These are phyloP conservation scores for Pseudomugil tenellus DNA, from an alignment of 2,797 vertebrate genomes.

Conservation along the genomic window DNA sequence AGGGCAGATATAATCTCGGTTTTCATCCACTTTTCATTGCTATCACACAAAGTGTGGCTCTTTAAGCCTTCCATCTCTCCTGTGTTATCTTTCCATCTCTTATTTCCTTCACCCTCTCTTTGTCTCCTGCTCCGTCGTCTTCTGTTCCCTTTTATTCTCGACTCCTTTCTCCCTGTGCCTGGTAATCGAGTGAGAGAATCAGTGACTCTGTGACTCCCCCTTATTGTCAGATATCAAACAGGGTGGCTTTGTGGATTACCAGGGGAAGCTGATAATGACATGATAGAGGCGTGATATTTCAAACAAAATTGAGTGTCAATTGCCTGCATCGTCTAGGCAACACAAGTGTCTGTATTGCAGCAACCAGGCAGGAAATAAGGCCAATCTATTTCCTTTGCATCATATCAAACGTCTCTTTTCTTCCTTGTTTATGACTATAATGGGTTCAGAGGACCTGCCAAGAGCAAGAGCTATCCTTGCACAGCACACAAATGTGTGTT, in stretches of 20 bases:
- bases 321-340: slow-evolving; percentile 81
- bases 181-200: slow-evolving; percentile 81
- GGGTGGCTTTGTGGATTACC: slow-evolving; percentile 83
- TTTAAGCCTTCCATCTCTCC: slow-evolving; percentile 48
- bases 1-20: slow-evolving; percentile 67
- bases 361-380: slow-evolving; percentile 83
- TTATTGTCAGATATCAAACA: slow-evolving; percentile 84
- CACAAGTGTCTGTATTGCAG: slow-evolving; percentile 70
- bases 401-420: slow-evolving; percentile 76
- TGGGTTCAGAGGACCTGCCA: slow-evolving; percentile 66
- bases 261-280: slow-evolving; percentile 84
- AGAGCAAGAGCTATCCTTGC: slow-evolving; percentile 62
- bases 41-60: slow-evolving; percentile 61
- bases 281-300: slow-evolving; percentile 83
- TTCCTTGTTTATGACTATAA: slow-evolving; percentile 72
- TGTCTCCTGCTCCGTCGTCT: slow-evolving; percentile 78
- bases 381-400: slow-evolving; percentile 82
- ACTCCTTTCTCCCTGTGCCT: slow-evolving; percentile 75
- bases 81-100: slow-evolving; percentile 59
- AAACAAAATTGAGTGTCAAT: slow-evolving; percentile 86
- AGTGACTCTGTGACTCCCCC: slow-evolving; percentile 67
- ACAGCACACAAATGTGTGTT: slow-evolving; percentile 54
- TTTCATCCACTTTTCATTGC: slow-evolving; percentile 57
- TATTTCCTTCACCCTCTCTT: slow-evolving; percentile 56
- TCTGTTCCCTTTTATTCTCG: slow-evolving; percentile 73